These are phyloP conservation scores for Rhombomys opimus DNA, from an alignment of 2,113 vertebrate species.

Conservation along the genomic window DNA sequence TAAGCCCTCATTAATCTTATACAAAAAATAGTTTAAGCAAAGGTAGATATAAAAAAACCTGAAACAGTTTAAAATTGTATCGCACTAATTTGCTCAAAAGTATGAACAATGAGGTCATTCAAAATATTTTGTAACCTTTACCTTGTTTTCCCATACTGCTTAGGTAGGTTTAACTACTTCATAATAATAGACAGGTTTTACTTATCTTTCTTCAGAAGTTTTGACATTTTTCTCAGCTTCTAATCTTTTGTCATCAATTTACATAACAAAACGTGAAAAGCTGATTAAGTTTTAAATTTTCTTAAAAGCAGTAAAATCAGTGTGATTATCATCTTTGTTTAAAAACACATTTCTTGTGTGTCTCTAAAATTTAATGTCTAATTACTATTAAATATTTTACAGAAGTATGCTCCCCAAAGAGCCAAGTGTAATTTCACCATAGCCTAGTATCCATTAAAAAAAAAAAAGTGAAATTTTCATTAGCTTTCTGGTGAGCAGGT, in stretches of 20 bases:
- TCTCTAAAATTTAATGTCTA: constrained; percentile 53
- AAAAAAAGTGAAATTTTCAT: not conserved
- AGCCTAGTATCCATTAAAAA: constrained; percentile 14
- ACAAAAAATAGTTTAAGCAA: constrained; percentile 26
- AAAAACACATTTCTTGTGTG: constrained; percentile 65
- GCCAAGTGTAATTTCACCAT: constrained; percentile 39
- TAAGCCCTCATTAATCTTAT: not conserved
- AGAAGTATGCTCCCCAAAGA: not conserved
- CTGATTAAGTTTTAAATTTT: constrained; percentile 83
- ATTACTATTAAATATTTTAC: constrained; percentile 63
- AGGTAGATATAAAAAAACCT: not conserved
- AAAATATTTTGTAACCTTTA: constrained; percentile 14
- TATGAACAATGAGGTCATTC: constrained; percentile 24
- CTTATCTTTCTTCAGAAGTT: constrained; percentile 75
- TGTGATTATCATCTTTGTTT: constrained; percentile 70
- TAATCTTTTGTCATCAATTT: constrained; percentile 79
- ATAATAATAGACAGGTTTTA: constrained; percentile 75
- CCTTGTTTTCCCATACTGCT: constrained; percentile 1
- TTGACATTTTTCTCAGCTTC: constrained; percentile 76
- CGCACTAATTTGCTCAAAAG: not conserved
- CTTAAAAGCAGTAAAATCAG: constrained; percentile 77
- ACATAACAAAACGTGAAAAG: constrained; percentile 78
- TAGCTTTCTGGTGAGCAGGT: not conserved
- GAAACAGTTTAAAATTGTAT: not conserved
- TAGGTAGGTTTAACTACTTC: constrained; percentile 61